Percentiles rank a stretch among this genome's conserved stretches.
phyloP scores from a whole-genome alignment of 2,113 vertebrate species.

The Bufo gargarizans region DNA sequence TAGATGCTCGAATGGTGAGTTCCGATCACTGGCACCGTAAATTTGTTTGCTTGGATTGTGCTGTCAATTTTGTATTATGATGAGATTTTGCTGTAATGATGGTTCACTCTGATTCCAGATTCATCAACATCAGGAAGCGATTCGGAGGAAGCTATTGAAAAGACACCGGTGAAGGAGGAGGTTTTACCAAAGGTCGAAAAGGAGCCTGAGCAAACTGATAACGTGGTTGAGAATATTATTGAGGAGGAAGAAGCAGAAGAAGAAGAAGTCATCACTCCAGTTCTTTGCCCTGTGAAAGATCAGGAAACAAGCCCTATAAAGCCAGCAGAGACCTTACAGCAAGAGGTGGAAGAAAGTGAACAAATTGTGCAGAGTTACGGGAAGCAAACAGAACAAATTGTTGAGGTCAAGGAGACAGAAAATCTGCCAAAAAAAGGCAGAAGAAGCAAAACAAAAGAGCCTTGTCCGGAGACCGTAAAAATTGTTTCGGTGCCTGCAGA shows the following conservation, averaged over 20 bases:
- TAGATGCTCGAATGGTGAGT: slow-evolving; percentile 75
- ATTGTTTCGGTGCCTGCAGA: slow-evolving; percentile 65
- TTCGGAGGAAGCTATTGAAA: slow-evolving; percentile 75
- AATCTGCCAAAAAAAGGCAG: slow-evolving; percentile 81
- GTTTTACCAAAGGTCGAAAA: slow-evolving; percentile 69
- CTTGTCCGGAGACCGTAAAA: slow-evolving; percentile 72
- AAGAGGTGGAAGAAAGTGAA: slow-evolving; percentile 74
- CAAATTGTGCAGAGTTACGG: slow-evolving; percentile 73
- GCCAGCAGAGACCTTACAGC: slow-evolving; percentile 72
- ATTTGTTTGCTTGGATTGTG: background rate
- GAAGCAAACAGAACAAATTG: slow-evolving; percentile 70
- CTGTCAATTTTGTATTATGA: background rate
- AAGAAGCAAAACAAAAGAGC: slow-evolving; percentile 78
- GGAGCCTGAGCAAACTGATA: slow-evolving; percentile 71
- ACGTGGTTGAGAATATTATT: slow-evolving; percentile 64
- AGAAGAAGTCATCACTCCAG: slow-evolving; percentile 71
- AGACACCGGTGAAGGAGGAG: slow-evolving; percentile 77
- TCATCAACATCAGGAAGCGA: slow-evolving; percentile 82
- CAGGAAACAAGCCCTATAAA: slow-evolving; percentile 72
- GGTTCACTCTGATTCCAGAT: slow-evolving; percentile 65
- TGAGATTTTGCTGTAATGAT: background rate
- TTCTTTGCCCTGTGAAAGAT: slow-evolving; percentile 69
- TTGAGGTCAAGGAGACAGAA: slow-evolving; percentile 75
- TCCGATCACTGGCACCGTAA: background rate
- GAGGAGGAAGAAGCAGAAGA: slow-evolving; percentile 69